Evolutionary conservation across 2,113 vertebrate genomes (phyloP).

Genomic region (Athene cunicularia): DNA sequence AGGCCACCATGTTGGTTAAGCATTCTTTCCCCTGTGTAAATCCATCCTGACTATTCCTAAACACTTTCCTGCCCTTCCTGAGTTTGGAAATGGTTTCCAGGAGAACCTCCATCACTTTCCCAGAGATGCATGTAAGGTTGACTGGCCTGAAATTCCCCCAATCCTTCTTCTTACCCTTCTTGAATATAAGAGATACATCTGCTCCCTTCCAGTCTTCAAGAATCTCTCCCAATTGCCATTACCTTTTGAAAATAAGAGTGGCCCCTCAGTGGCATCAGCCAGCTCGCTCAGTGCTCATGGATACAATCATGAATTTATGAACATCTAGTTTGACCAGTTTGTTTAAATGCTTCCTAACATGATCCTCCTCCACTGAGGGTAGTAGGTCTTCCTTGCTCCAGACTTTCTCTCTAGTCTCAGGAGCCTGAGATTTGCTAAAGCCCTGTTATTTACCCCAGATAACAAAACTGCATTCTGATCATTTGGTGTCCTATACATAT

Average conservation of each 20-base stretch:
- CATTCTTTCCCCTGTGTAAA: neutral
- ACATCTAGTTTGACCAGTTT: neutral
- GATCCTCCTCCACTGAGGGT: neutral
- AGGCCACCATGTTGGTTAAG: neutral
- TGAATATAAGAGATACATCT: neutral
- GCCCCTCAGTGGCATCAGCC: neutral
- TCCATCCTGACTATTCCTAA: neutral
- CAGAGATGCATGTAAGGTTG: neutral
- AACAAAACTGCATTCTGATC: neutral
- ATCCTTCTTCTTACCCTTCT: neutral
- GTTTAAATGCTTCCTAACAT: neutral
- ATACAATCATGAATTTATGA: neutral
- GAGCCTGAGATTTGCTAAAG: neutral
- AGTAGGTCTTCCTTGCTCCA: neutral
- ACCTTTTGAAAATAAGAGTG: neutral
- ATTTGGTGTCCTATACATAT: neutral
- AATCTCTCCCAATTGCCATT: neutral
- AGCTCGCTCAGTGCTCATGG: neutral
- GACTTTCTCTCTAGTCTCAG: neutral
- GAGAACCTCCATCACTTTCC: neutral
- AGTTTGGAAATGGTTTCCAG: neutral
- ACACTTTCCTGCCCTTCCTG: neutral
- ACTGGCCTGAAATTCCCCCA: neutral
- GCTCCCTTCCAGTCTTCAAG: neutral
- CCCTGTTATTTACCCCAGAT: neutral